A percentile compares a stretch with the other conserved stretches of the same genome.
These are phyloP conservation scores for Myrmecobius fasciatus DNA, from an alignment of 2,113 vertebrate genomes.

Conservation along the genomic window DNA sequence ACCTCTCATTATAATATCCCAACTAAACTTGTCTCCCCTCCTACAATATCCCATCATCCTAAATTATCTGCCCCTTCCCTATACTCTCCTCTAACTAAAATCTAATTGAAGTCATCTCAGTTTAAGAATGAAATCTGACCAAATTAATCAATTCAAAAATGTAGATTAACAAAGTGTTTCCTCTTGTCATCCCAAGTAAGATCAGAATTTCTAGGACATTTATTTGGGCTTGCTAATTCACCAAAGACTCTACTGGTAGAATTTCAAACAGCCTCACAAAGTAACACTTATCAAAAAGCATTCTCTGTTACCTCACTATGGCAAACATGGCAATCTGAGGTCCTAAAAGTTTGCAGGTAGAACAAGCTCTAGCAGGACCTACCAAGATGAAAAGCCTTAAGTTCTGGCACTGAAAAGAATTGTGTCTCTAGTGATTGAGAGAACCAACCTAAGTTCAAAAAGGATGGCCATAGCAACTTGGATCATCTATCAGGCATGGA, in stretches of 20 bases:
- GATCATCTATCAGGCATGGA: not conserved
- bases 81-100: slow-evolving; percentile 11
- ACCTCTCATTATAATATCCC: not conserved
- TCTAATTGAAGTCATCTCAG: not conserved
- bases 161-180: not conserved
- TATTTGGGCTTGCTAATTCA: slow-evolving; percentile 17
- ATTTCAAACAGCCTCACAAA: not conserved
- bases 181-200: not conserved
- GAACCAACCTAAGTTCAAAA: not conserved
- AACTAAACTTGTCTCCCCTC: not conserved
- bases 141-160: not conserved
- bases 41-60: not conserved
- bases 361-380: not conserved
- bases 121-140: not conserved
- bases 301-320: not conserved
- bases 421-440: not conserved
- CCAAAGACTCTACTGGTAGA: not conserved
- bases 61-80: not conserved
- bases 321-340: not conserved
- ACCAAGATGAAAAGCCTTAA: not conserved
- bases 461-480: not conserved
- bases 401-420: not conserved
- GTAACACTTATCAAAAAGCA: not conserved
- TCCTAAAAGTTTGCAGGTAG: not conserved
- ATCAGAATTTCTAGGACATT: not conserved